Evolutionary conservation across 2,797 vertebrate species (phyloP).

Genomic region (Sparus aurata): DNA sequence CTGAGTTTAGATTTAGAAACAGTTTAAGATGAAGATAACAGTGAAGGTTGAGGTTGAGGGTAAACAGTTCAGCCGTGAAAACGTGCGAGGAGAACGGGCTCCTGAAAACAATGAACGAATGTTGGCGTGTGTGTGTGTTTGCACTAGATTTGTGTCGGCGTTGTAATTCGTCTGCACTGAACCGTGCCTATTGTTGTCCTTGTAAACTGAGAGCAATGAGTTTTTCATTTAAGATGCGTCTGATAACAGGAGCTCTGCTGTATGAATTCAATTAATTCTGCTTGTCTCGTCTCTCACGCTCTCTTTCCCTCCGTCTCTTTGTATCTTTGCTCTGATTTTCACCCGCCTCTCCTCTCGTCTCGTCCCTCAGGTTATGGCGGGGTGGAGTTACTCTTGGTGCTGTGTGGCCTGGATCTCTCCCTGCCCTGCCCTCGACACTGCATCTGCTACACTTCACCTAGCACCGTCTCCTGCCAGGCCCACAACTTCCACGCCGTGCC

Average conservation of each 20-base stretch:
- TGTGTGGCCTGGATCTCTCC: conserved; percentile 90
- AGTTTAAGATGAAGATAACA: conserved; percentile 21
- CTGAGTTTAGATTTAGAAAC: conserved; percentile 22
- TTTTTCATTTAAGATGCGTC: conserved; percentile 70
- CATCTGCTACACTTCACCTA: conserved; percentile 96
- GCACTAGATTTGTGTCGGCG: conserved; percentile 50
- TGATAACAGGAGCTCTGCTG: conserved; percentile 63
- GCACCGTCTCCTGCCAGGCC: conserved; percentile 98
- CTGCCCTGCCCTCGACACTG: conserved; percentile 93
- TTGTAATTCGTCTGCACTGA: conserved; percentile 68
- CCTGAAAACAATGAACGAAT: conserved; percentile 13
- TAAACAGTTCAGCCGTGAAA: conserved; percentile 35
- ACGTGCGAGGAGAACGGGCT: conserved; percentile 6
- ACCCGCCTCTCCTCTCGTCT: not conserved
- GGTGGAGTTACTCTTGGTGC: conserved; percentile 92
- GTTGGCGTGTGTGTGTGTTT: conserved; percentile 26
- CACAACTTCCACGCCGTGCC: conserved; percentile 95
- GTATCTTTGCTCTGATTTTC: not conserved
- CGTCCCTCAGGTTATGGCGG: conserved; percentile 87
- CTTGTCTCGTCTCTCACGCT: conserved; percentile 32
- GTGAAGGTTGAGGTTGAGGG: conserved; percentile 16
- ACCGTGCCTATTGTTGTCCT: conserved; percentile 73
- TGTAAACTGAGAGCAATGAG: conserved; percentile 75
- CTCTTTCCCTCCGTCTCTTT: conserved; percentile 8
- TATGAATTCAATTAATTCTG: conserved; percentile 69